These are phyloP conservation scores for Oreohelix idahoensis DNA, from an alignment of 1,140 invertebrate species.

Conservation along the genomic window DNA sequence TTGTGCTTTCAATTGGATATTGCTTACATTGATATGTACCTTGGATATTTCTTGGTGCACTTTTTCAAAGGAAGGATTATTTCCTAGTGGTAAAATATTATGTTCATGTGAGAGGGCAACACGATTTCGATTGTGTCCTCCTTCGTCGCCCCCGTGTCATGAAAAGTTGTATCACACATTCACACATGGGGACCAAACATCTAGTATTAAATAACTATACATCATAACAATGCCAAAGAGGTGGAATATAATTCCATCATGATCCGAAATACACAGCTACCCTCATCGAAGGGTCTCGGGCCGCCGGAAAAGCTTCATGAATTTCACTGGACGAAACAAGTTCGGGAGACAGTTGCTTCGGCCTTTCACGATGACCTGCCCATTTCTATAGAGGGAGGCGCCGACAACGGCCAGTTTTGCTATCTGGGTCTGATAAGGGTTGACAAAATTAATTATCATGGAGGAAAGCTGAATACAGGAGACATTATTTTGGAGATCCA, in stretches of 20 bases:
- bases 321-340: constrained; percentile 68
- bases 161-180: constrained; percentile 33
- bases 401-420: constrained; percentile 78
- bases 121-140: not conserved
- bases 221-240: not conserved
- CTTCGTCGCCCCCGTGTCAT: constrained; percentile 24
- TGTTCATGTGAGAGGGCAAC: constrained; percentile 32
- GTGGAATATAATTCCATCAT: constrained; percentile 45
- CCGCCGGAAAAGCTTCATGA: constrained; percentile 50
- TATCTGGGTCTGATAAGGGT: constrained; percentile 73
- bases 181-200: not conserved
- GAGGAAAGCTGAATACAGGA: constrained; percentile 68
- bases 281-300: constrained; percentile 47
- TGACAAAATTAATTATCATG: constrained; percentile 73
- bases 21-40: constrained; percentile 18
- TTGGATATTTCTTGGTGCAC: not conserved
- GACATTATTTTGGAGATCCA: constrained; percentile 79
- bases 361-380: constrained; percentile 68
- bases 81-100: constrained; percentile 4
- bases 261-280: constrained; percentile 50
- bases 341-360: constrained; percentile 70
- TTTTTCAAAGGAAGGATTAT: constrained; percentile 13
- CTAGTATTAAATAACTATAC: not conserved
- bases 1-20: constrained; percentile 17
- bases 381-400: constrained; percentile 74